phyloP scores from a whole-genome alignment of 1,140 invertebrate species.

The Stenopsyche tienmushanensis region DNA sequence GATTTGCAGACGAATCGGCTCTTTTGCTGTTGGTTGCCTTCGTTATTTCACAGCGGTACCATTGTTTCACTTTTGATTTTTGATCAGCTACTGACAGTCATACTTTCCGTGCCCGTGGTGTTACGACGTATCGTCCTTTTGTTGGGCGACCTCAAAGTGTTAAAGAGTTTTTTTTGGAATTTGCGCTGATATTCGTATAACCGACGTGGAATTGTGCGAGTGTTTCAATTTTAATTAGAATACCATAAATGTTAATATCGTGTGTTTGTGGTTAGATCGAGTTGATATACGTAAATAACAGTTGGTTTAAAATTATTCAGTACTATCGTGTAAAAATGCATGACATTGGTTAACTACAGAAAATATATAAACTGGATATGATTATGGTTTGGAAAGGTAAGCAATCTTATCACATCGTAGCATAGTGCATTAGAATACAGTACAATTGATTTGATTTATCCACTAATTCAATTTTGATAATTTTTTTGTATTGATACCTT shows the following conservation, averaged over 20 bases:
- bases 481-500: not conserved
- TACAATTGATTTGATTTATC: too few relatives aligned
- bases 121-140: constrained; percentile 8
- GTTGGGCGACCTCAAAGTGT: too few relatives aligned
- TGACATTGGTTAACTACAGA: constrained; percentile 38
- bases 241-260: too few relatives aligned
- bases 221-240: too few relatives aligned
- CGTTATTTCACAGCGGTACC: constrained; percentile 27
- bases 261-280: too few relatives aligned
- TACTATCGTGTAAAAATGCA: constrained; percentile 35
- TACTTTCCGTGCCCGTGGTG: constrained; percentile 10
- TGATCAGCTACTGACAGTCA: constrained; percentile 34
- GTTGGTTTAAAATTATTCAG: too few relatives aligned
- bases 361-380: constrained; percentile 39
- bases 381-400: constrained; percentile 41
- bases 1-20: constrained; percentile 24
- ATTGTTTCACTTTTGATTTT: constrained; percentile 41
- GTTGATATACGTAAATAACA: too few relatives aligned
- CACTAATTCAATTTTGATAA: not conserved
- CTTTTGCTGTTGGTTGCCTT: constrained; percentile 15
- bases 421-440: too few relatives aligned
- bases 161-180: too few relatives aligned
- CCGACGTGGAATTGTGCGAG: too few relatives aligned
- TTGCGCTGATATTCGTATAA: too few relatives aligned
- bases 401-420: too few relatives aligned